Conservation (phyloP, 92 coral and sea anemone genomes). For the Porites divaricata region DNA sequence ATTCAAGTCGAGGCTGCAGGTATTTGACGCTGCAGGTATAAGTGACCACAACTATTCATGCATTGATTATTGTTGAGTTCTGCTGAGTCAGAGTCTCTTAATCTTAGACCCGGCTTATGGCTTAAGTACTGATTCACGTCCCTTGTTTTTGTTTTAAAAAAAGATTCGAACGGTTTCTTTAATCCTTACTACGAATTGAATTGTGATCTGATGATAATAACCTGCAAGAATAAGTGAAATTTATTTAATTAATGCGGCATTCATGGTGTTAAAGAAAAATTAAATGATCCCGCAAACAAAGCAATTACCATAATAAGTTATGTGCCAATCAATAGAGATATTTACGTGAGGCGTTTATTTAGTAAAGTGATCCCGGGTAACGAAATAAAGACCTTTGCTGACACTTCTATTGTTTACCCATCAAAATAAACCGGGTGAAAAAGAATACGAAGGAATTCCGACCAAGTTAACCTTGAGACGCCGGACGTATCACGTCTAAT, state of each 20-base stretch:
- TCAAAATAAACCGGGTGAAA: not conserved
- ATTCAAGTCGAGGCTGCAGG: not conserved
- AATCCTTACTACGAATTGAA: not conserved
- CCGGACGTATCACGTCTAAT: not conserved
- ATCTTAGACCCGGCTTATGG: not conserved
- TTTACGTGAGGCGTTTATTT: constrained; percentile 12
- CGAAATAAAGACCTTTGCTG: not conserved
- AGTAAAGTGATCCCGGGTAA: constrained; percentile 18
- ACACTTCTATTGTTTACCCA: not conserved
- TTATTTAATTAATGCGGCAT: not conserved
- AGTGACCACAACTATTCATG: not conserved
- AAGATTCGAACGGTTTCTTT: not conserved
- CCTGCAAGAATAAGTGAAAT: not conserved
- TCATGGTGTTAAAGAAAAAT: constrained; percentile 1
- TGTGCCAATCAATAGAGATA: not conserved
- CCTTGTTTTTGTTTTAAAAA: no score
- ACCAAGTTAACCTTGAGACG: not conserved
- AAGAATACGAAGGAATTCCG: constrained; percentile 3
- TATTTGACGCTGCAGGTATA: not conserved
- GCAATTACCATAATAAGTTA: constrained; percentile 34
- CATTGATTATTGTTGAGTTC: no score
- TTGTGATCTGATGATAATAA: no score
- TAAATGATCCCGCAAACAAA: constrained; percentile 17
- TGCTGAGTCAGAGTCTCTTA: not conserved
- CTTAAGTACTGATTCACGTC: not conserved